Evolutionary conservation across 2,113 vertebrate genomes (phyloP).

Genomic region (Ophthalmolycus amberensis): DNA sequence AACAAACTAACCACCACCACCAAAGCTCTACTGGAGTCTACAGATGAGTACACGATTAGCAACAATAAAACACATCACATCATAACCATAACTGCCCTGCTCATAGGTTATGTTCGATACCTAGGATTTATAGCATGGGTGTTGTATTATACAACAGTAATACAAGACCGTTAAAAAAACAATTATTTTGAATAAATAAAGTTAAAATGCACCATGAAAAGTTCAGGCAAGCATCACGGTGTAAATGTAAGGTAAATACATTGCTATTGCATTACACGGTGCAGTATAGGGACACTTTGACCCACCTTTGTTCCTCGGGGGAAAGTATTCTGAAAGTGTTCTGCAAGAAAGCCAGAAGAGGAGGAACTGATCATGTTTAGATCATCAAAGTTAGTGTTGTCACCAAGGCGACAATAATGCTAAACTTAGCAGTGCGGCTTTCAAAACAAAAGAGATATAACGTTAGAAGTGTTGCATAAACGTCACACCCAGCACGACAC

Average conservation of each 20-base stretch:
- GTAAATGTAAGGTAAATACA: neutral
- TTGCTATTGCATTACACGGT: neutral
- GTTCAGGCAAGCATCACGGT: neutral
- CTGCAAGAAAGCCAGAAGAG: constrained; percentile 39
- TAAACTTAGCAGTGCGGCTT: neutral
- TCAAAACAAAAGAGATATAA: neutral
- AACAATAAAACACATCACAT: neutral
- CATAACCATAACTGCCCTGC: neutral
- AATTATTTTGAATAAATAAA: neutral
- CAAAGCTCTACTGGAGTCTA: neutral
- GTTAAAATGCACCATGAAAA: neutral
- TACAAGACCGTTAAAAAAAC: neutral
- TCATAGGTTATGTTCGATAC: neutral
- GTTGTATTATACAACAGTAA: neutral
- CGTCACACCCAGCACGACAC: neutral
- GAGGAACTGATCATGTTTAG: neutral
- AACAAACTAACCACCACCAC: neutral
- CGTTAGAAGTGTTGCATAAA: neutral
- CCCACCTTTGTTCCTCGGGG: constrained; percentile 58
- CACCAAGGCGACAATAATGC: constrained; percentile 5
- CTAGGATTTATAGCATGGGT: neutral
- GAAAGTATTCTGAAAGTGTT: constrained; percentile 27
- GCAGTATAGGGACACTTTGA: neutral
- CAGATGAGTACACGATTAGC: neutral
- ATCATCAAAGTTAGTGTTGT: neutral